Evolutionary conservation across 1,140 invertebrate species (phyloP).

Genomic region (roundworm (Caenorhabditis elegans)): WBcel235 BX284604.4:12335001-12335500

Average conservation of each 20-base stretch:
- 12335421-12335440: neutral
- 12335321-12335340: slow-evolving; percentile 12
- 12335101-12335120: too few relatives aligned
- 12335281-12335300: neutral
- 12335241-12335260: neutral
- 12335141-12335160: too few relatives aligned
- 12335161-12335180: too few relatives aligned
- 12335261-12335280: neutral
- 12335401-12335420: neutral
- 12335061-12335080: too few relatives aligned
- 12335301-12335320: slow-evolving; percentile 3
- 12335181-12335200: too few relatives aligned
- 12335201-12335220: too few relatives aligned
- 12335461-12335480: neutral
- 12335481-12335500: neutral
- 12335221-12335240: too few relatives aligned
- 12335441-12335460: slow-evolving; percentile 12
- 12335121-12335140: too few relatives aligned
- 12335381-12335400: neutral
- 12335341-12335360: neutral
- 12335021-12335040: too few relatives aligned
- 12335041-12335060: too few relatives aligned
- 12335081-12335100: too few relatives aligned
- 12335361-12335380: neutral
- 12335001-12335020: too few relatives aligned